Evolutionary conservation across 2,888 invertebrate species (phyloP), one percentile per base, ranked within the genome.

Genomic region (Acrobasis consociella): DNA sequence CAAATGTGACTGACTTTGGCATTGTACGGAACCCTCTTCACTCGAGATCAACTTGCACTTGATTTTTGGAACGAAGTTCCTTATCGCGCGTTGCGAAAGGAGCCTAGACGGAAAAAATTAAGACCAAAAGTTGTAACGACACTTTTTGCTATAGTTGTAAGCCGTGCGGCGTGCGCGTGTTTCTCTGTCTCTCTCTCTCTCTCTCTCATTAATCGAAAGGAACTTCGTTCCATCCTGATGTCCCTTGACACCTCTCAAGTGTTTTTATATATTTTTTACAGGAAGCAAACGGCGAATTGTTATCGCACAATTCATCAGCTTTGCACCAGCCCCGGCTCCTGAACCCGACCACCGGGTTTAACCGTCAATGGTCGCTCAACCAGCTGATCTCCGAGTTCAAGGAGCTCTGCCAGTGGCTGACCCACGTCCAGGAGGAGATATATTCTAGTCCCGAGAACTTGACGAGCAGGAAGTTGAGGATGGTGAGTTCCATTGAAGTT

Each of bases 401-500:
- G 69, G 96, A 97, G 83, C 94, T 97, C 76, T 96, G 96, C 86
- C 95, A 95, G 77, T 97, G 97, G 96, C 93, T 97, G 74, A 95
- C 95, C 74, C 94, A 95, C 76, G 95, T 97, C 74, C 96, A 96
- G 83, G 95, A 95, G 87, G 94, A 95, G 78, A 94, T 96, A 70
- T 96, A 96, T 86, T 95, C 95, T 83, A 96, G 95, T 89, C 95
- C 95, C 76, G 95, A 95, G 82, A 95, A 94, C 78, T 85, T 95
- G 69, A 93, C 94, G 68, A 95, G 95, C 76, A 94, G 94, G 84
- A 94, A 94, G 78, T 87, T 95, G 76, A 93, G 95, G 83, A 94
- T 94, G 92, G 96, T 96, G 78, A 89, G 93, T 63, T 11, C 8
- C 8, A 31, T 5, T 2, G 7, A 5, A 31, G 7, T 31, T 31